Conservation (phyloP, 1,140 invertebrate species). For the Gryon sp. region DNA sequence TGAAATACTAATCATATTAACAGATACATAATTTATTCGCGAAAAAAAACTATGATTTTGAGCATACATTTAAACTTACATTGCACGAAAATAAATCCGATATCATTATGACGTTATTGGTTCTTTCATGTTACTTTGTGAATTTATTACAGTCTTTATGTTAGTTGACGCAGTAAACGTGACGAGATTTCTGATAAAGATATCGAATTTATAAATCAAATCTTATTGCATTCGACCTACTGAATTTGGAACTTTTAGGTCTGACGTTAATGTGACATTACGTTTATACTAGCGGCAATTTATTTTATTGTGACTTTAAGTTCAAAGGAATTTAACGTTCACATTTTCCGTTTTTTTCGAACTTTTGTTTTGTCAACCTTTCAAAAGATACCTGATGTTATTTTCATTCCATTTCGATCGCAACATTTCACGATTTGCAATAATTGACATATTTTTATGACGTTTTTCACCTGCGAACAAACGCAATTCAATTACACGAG, state of each 20-base stretch:
- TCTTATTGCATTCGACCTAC: conserved; percentile 56
- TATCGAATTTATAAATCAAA: conserved; percentile 62
- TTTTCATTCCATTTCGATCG: not conserved
- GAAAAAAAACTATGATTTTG: conserved; percentile 2
- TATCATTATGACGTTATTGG: conserved; percentile 57
- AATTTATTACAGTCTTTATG: conserved; percentile 58
- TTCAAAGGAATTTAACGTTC: conserved; percentile 26
- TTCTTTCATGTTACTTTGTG: conserved; percentile 58
- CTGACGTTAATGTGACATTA: conserved; percentile 58
- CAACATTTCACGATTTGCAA: not conserved
- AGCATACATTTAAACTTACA: conserved; percentile 30
- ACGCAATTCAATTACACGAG: not conserved
- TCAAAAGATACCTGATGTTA: conserved; percentile 8
- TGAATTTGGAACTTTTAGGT: conserved; percentile 52
- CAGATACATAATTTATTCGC: conserved; percentile 22
- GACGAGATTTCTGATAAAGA: conserved; percentile 56
- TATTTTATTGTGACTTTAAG: conserved; percentile 56
- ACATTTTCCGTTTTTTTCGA: conserved; percentile 26
- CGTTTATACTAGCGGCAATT: conserved; percentile 47
- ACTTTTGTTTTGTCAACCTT: conserved; percentile 14
- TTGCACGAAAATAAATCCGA: conserved; percentile 34
- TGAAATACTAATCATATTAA: conserved; percentile 37
- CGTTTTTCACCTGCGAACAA: not conserved
- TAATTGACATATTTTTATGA: conserved; percentile 26
- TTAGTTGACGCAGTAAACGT: conserved; percentile 55